Conservation (phyloP, 2,797 vertebrate species). For the Cynopterus sphinx region DNA sequence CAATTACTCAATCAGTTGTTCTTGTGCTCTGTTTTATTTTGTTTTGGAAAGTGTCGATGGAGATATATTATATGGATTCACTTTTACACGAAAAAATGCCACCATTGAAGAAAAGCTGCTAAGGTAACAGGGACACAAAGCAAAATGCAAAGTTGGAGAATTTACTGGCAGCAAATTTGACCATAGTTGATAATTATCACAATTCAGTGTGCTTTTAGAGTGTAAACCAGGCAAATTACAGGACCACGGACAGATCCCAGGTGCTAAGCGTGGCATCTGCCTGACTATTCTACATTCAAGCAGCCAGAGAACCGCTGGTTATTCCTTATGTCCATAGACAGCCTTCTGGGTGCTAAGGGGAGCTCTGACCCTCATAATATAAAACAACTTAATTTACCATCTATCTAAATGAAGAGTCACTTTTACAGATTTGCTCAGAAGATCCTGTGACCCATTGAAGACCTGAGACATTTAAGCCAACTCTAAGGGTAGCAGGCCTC, state of each 20-base stretch:
- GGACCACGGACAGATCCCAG: constrained; percentile 60
- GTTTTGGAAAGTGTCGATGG: background rate
- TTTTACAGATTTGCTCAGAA: background rate
- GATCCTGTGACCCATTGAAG: background rate
- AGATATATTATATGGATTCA: background rate
- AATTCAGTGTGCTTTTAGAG: background rate
- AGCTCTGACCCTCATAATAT: background rate
- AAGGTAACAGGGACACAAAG: background rate
- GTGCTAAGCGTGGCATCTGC: rapidly evolving
- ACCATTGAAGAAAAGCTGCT: background rate
- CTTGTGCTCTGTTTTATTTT: background rate
- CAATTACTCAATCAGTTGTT: background rate
- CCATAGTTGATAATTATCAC: background rate
- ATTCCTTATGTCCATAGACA: background rate
- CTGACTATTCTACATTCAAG: background rate
- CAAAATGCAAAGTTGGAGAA: background rate
- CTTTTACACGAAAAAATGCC: background rate
- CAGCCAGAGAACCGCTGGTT: background rate
- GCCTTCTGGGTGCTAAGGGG: background rate
- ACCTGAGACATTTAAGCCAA: background rate
- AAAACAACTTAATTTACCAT: background rate
- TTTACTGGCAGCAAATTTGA: background rate
- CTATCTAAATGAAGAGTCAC: background rate
- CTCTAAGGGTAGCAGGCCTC: background rate
- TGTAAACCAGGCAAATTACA: background rate